A percentile compares a stretch with the other conserved stretches of the same genome.
Conservation (phyloP, 2,888 invertebrate genomes). For the Chesias legatella region DNA sequence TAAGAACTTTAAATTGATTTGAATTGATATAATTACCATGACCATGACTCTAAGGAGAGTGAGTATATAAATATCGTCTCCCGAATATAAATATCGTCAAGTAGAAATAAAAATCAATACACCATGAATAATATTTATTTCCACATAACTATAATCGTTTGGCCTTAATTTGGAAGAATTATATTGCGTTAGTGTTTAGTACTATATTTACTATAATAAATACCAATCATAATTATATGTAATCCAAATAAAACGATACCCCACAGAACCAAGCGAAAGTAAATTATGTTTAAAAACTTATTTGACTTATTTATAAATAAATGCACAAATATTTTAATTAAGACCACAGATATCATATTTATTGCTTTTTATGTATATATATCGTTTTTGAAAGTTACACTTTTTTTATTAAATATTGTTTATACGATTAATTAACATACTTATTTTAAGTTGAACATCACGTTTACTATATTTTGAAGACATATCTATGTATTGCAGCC, state of each 20-base stretch:
- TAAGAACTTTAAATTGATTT: too few relatives aligned
- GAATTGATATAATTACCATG: too few relatives aligned
- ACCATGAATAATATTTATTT: constrained; percentile 67
- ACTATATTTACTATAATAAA: constrained; percentile 26
- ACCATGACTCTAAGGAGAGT: too few relatives aligned
- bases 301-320: background rate
- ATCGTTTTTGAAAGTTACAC: constrained; percentile 8
- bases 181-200: constrained; percentile 42
- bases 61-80: too few relatives aligned
- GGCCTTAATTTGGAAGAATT: constrained; percentile 76
- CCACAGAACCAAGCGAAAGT: too few relatives aligned
- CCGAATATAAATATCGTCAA: too few relatives aligned
- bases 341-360: constrained; percentile 5
- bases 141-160: constrained; percentile 66
- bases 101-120: constrained; percentile 31
- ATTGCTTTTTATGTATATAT: constrained; percentile 10
- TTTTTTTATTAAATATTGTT: constrained; percentile 5
- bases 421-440: too few relatives aligned
- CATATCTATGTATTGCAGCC: too few relatives aligned
- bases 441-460: too few relatives aligned
- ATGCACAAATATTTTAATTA: constrained; percentile 5
- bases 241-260: too few relatives aligned
- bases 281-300: too few relatives aligned
- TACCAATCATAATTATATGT: constrained; percentile 50
- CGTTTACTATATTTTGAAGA: too few relatives aligned